Evolutionary conservation across 1,140 invertebrate species (phyloP).

Genomic region (Acromyrmex charruanus): DNA sequence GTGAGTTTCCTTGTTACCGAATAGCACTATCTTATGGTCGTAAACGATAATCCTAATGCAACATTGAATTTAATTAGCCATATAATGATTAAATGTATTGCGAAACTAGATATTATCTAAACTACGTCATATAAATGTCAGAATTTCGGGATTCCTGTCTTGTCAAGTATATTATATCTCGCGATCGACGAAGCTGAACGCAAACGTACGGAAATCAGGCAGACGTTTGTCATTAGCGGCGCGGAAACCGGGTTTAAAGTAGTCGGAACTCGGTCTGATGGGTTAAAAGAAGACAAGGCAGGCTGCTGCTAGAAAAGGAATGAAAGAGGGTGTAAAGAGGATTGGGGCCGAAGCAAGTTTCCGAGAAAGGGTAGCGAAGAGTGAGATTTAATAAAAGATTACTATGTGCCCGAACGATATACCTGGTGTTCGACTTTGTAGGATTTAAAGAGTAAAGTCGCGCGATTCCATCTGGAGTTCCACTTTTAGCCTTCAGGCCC

Average conservation of each 20-base stretch:
- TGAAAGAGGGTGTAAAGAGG: conserved; percentile 40
- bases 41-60: conserved; percentile 39
- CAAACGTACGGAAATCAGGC: conserved; percentile 69
- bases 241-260: conserved; percentile 75
- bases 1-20: conserved; percentile 65
- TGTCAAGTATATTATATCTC: conserved; percentile 32
- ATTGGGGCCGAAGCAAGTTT: conserved; percentile 52
- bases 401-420: conserved; percentile 60
- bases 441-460: conserved; percentile 58
- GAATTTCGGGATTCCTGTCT: conserved; percentile 10
- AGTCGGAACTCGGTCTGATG: conserved; percentile 76
- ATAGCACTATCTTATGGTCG: conserved; percentile 8
- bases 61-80: conserved; percentile 44
- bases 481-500: not conserved
- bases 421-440: conserved; percentile 49
- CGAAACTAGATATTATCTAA: conserved; percentile 18
- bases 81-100: conserved; percentile 36
- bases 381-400: conserved; percentile 81
- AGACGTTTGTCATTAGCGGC: conserved; percentile 78
- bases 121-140: not conserved
- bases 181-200: not conserved
- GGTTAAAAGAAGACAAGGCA: conserved; percentile 51
- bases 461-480: conserved; percentile 4
- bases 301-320: not conserved
- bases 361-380: conserved; percentile 57